Evolutionary conservation across 2,888 invertebrate species (phyloP).

Genomic region (Polyommatus iphigenia): DNA sequence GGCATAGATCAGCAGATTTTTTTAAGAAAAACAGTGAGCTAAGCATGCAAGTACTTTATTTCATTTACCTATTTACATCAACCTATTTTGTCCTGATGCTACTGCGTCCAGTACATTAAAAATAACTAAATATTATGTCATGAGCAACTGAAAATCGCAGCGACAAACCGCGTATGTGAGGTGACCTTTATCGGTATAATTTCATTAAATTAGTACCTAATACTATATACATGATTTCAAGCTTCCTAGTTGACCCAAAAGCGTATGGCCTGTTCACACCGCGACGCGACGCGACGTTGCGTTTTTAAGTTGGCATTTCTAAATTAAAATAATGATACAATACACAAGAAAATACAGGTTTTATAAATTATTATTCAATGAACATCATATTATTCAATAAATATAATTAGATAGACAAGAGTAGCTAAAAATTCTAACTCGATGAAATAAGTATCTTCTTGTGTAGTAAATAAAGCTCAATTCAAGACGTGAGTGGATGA

Average conservation of each 20-base stretch:
- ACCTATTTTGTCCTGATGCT: too few relatives aligned
- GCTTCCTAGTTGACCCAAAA: background rate
- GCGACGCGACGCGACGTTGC: background rate
- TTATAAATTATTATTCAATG: background rate
- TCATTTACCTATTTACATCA: too few relatives aligned
- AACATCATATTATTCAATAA: too few relatives aligned
- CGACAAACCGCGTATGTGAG: conserved; percentile 3
- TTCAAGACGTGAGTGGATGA: too few relatives aligned
- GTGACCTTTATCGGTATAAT: conserved; percentile 1
- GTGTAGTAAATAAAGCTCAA: background rate
- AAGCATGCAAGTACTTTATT: too few relatives aligned
- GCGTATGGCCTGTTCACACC: background rate
- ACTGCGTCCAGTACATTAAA: too few relatives aligned
- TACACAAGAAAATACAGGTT: background rate
- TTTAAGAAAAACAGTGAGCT: too few relatives aligned
- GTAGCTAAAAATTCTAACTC: too few relatives aligned
- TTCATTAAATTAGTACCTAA: background rate
- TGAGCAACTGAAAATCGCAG: conserved; percentile 3
- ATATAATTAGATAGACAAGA: too few relatives aligned
- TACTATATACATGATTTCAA: conserved; percentile 19
- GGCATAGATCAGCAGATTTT: too few relatives aligned
- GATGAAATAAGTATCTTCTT: background rate
- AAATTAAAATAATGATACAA: background rate
- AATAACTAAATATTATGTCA: background rate
- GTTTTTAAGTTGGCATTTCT: background rate